A percentile compares a stretch with the other conserved stretches of the same genome.
Evolutionary conservation across 2,797 vertebrate genomes (phyloP).

Genomic region (Esox lucius): DNA sequence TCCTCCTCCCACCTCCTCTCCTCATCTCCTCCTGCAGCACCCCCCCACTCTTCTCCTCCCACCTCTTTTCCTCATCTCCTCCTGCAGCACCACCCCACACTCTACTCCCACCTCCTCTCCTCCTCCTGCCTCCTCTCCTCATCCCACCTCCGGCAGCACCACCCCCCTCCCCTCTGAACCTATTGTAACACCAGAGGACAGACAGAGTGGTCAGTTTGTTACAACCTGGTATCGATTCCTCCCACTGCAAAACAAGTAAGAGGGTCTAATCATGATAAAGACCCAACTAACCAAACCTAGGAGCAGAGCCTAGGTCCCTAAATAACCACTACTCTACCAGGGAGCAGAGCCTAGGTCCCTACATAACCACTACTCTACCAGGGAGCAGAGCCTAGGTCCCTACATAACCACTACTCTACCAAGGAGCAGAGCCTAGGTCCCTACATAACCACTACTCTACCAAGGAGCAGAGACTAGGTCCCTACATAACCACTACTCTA

Average conservation of each 20-base stretch:
- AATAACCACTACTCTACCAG: too few species aligned
- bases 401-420: too few species aligned
- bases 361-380: too few species aligned
- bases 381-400: too few species aligned
- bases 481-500: too few species aligned
- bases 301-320: too few species aligned
- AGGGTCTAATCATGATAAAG: constrained; percentile 70
- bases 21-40: constrained; percentile 22
- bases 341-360: too few species aligned
- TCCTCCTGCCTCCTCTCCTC: not conserved
- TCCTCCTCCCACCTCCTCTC: not conserved
- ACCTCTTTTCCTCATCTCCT: not conserved
- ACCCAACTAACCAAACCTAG: constrained; percentile 39
- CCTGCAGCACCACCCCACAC: constrained; percentile 16
- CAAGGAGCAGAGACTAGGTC: too few species aligned
- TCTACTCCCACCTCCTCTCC: constrained; percentile 23
- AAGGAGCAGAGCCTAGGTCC: too few species aligned
- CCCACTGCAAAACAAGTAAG: constrained; percentile 57
- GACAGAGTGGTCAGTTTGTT: constrained; percentile 48
- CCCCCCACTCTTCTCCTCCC: not conserved
- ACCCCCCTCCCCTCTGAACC: constrained; percentile 37
- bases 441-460: too few species aligned
- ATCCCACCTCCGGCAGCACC: too few species aligned
- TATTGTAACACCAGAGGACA: constrained; percentile 57
- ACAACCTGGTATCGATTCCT: constrained; percentile 58